A percentile compares a stretch with the other conserved stretches of the same genome.
Conservation (phyloP, 2,113 vertebrate species). For the Epinephelus lanceolatus region DNA sequence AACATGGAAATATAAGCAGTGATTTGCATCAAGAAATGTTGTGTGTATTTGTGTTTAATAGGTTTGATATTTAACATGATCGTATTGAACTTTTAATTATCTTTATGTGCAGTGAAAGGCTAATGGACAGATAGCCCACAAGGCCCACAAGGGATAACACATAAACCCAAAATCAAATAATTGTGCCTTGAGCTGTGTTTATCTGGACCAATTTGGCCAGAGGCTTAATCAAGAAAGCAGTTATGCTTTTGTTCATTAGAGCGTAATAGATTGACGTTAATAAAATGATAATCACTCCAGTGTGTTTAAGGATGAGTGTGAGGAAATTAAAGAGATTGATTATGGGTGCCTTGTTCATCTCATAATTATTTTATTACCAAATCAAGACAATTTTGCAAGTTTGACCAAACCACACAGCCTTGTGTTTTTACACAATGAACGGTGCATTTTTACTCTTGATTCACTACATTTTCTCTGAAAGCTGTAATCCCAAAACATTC, state of each 20-base stretch:
- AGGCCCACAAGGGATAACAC: constrained; percentile 15
- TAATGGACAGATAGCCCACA: background rate
- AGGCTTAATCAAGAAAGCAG: constrained; percentile 18
- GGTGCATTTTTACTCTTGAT: background rate
- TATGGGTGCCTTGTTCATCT: background rate
- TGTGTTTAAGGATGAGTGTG: constrained; percentile 16
- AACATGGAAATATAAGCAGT: background rate
- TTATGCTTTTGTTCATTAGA: constrained; percentile 36
- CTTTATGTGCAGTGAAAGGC: background rate
- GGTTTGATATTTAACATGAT: background rate
- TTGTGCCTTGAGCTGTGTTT: constrained; percentile 27
- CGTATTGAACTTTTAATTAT: background rate
- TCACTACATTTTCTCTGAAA: constrained; percentile 24
- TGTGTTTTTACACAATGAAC: background rate
- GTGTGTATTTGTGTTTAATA: background rate
- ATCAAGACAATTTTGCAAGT: constrained; percentile 8
- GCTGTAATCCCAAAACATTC: constrained; percentile 12
- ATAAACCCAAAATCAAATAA: constrained; percentile 4
- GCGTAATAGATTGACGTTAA: constrained; percentile 35
- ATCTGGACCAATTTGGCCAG: constrained; percentile 27
- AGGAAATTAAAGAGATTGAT: constrained; percentile 10
- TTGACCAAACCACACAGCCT: constrained; percentile 9
- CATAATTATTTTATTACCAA: constrained; percentile 3
- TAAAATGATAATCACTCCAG: constrained; percentile 6
- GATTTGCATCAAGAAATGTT: background rate